These are phyloP conservation scores for Apodemus agrarius DNA, from an alignment of 2,797 vertebrate species.

Conservation along the genomic window DNA sequence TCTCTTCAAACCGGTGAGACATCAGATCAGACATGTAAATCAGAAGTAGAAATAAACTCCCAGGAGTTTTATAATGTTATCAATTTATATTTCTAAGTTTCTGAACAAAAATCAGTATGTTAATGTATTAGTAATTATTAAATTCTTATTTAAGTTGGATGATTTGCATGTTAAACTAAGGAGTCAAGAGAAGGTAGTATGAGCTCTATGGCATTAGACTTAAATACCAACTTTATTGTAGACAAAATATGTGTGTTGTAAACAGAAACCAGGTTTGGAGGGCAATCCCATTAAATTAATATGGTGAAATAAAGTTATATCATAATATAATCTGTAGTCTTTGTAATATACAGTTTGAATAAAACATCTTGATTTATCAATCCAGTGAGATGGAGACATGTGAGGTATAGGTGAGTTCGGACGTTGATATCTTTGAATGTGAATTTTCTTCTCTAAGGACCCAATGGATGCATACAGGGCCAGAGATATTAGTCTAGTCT, in stretches of 20 bases:
- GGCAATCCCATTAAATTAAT: background rate
- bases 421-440: background rate
- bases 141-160: background rate
- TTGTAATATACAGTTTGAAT: background rate
- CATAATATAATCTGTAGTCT: background rate
- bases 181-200: background rate
- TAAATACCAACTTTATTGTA: background rate
- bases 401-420: background rate
- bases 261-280: background rate
- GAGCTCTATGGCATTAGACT: background rate
- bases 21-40: background rate
- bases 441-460: background rate
- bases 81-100: background rate
- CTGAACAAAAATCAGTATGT: background rate
- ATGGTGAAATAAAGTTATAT: background rate
- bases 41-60: background rate
- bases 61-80: background rate
- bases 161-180: background rate
- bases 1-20: background rate
- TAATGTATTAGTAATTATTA: background rate
- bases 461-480: background rate
- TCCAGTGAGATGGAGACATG: background rate
- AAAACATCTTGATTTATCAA: background rate
- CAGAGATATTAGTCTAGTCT: background rate
- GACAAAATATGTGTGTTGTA: background rate